Percentiles rank a stretch among this genome's conserved stretches.
phyloP scores from a whole-genome alignment of 1,140 invertebrate genomes.

The Ostrea edulis region DNA sequence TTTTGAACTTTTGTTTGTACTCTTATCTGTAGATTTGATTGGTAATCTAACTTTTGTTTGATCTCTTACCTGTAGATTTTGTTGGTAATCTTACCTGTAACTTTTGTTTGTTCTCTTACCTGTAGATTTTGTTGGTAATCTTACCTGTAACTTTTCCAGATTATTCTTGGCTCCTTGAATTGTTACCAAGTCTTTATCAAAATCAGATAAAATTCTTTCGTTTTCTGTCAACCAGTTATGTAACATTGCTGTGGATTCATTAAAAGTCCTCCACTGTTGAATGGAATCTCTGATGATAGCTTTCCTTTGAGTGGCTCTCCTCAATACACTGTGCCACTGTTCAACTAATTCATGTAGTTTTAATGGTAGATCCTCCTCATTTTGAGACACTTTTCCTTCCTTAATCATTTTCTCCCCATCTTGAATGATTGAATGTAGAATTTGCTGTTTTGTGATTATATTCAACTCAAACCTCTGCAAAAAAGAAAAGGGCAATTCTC shows the following conservation, averaged over 20 bases:
- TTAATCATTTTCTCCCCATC: constrained; percentile 76
- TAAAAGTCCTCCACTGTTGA: constrained; percentile 90
- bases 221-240: constrained; percentile 88
- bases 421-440: constrained; percentile 75
- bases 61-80: too few species aligned
- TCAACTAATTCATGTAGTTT: constrained; percentile 89
- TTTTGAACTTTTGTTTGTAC: too few species aligned
- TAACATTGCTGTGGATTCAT: constrained; percentile 86
- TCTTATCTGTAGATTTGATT: too few species aligned
- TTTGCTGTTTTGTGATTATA: constrained; percentile 74
- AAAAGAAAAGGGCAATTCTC: not conserved
- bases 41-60: too few species aligned
- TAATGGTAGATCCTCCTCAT: constrained; percentile 78
- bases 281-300: constrained; percentile 85
- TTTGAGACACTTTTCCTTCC: constrained; percentile 71
- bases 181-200: constrained; percentile 67
- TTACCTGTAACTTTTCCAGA: constrained; percentile 72
- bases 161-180: constrained; percentile 70
- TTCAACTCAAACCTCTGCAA: constrained; percentile 75
- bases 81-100: too few species aligned
- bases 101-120: too few species aligned
- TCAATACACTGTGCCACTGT: constrained; percentile 91
- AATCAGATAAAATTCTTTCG: constrained; percentile 87
- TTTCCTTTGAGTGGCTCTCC: constrained; percentile 89
- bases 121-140: not conserved